Base-by-base conservation (phyloP, 2,888 invertebrate genomes). In the Drosophila recens region DNA sequence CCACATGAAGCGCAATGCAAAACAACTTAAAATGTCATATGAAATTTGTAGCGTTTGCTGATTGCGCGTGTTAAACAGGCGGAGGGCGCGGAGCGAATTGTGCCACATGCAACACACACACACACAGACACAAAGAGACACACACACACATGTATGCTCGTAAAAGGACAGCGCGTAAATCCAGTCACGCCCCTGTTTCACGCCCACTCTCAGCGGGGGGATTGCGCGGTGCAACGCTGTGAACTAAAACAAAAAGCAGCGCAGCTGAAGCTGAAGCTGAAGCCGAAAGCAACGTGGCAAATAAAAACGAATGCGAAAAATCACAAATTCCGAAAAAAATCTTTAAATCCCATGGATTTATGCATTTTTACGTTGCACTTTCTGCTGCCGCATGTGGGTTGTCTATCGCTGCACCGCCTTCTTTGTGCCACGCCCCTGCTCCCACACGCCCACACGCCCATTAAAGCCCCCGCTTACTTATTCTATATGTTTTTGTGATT, bases 1-100 rank as follows among this genome's bases (percentile, higher is more conserved):
- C 48, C 56, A 40, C 63, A 51, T 42, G 46, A 42, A 27, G 68
- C 30, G 82, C 80, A 74, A 84, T 84, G 87, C 82, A 86, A 85
- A 87, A 85, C 87, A 86, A 86, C 86, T 86, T 80, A 83, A 87
- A 87, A 85, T 87, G 79, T 82, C 83, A 87, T 87, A 86, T 86
- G 73, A 87, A 87, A 87, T 87, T 87, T 87, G 87, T 86, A 77
- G 84, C 82, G 79, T 46, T 76, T 72, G 80, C 82, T 85, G 86
- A 87, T 87, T 87, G 87, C 86, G 82, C 66, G 84, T 85, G 84
- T 75, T 87, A 87, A 87, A 74, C 73, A 79, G 84, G 23, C 67
- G 65, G 57, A 30, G 53, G 52, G 52, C 9, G 58, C 46, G 53
- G 20, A 30, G 30, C 15, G 53, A 40, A 15, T 38, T 10, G n/a